Conservation (phyloP, 2,797 vertebrate genomes). For the Amniataba percoides region DNA sequence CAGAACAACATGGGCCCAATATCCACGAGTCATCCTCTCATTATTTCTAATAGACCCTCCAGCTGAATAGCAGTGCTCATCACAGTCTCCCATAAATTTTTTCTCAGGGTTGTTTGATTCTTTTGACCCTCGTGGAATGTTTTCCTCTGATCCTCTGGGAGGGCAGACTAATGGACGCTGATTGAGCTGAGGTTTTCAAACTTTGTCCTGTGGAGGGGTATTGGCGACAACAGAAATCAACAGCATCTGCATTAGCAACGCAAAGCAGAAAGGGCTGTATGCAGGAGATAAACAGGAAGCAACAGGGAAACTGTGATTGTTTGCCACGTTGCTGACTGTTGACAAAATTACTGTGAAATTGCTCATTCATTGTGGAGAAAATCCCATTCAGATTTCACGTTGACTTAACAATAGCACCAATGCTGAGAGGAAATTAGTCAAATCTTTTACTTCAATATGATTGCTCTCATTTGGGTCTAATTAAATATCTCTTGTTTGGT, state of each 20-base stretch:
- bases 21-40: neutral
- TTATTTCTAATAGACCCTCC: neutral
- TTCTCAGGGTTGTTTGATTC: slow-evolving; percentile 2
- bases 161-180: neutral
- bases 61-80: slow-evolving; percentile 1
- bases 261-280: neutral
- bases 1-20: neutral
- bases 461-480: slow-evolving; percentile 1
- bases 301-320: neutral
- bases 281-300: slow-evolving; percentile 24
- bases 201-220: neutral
- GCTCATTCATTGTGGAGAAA: neutral
- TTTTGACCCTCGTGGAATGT: neutral
- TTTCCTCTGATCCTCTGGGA: neutral
- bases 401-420: neutral
- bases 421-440: neutral
- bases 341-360: neutral
- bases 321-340: neutral
- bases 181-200: neutral
- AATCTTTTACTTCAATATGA: neutral
- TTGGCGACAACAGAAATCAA: slow-evolving; percentile 9
- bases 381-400: neutral
- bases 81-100: neutral
- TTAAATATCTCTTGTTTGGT: neutral
- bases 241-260: neutral